Evolutionary conservation across 30 jellyfish, hydroid and myxozoan species (phyloP), one percentile per base, ranked within the genome.

Genomic region (Catostylus mosaicus): DNA sequence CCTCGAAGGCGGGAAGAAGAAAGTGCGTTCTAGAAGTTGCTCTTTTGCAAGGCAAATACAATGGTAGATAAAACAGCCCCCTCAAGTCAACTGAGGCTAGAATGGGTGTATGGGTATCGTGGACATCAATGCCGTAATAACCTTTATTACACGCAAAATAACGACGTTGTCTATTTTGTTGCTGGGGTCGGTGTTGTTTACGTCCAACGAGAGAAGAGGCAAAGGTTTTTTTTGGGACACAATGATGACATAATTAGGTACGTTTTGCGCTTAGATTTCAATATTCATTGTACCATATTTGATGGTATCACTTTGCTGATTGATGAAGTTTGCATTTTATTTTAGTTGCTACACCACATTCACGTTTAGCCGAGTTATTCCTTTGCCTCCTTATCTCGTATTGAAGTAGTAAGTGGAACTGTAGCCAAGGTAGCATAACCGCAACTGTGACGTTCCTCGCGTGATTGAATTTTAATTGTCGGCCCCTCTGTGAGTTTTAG

Each of bases 91-190:
- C 96, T 93, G 3, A 93, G 94, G 37, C 85, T 93, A 0, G 99
- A 93, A 18, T 88, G 96, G 96, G 99, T 93, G 43, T 93, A 93
- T 69, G 99, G 99, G 3, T 93, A 93, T 69, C 97, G 99, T 60
- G 99, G 99, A 67, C 99, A 93, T 72, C 99, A 93, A 76, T 93
- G 99, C 80, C 96, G 99, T 27, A 93, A 93, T 63, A 93, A 93
- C 75, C 88, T 93, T 27, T 93, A 46, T 51, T 93, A 93, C 83
- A 93, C 97, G 30, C 87, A 78, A 19, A 71, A 40, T 31, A 52
- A 66, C 54, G 96, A 93, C 23, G 94, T 93, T 43, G 96, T 93
- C 29, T 93, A 93, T 46, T 93, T 93, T 79, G 97, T 93, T 38
- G 99, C 99, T 31, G 99, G 99, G 14, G 96, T 93, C 33, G 99